Evolutionary conservation across 2,888 invertebrate genomes (phyloP), one percentile per base, ranked within the genome.

Genomic region (Boloria selene): DNA sequence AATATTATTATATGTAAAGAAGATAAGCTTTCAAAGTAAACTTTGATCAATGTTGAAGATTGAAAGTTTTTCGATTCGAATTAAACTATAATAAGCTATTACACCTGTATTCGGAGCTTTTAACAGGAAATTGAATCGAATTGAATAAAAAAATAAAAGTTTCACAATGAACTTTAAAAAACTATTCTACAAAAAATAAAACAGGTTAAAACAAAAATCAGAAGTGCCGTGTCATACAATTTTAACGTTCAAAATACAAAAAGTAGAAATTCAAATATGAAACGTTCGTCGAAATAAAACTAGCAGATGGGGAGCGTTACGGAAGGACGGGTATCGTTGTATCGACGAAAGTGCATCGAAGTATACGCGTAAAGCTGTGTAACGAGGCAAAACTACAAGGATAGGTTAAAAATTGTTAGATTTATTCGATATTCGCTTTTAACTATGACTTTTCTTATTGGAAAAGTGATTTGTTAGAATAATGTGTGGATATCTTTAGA

Each of bases 311-410:
- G 61, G 75, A 38, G 31, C 10, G 79, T 84, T 81, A 79, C 84
- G 78, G 79, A 68, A 77, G 76, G 76, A 66, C 76, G 81, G 67
- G 70, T 70, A 78, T 77, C 78, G 79, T 78, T 75, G 70, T 70
- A 78, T 77, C 78, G 79, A 78, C 76, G 77, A 75, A 76, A 77
- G 75, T 78, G 80, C 83, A 83, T 72, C 74, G 73, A 73, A 72
- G 74, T 79, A 77, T 81, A 74, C 78, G 53, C 55, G 22, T 61
- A 26, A 53, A 53, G 17, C 13, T 26, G 45, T 31, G 49, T 31
- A 38, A 38, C 31, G 10, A 38, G 31, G 10, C 31, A 10, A 38
- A 38, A 38, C 31, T 38, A 38, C 31, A 38, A 38, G 31, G 31
- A 38, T 38, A 38, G 31, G 10, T 38, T 38, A 38, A 38, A 38